Percentiles rank a stretch among this genome's conserved stretches.
Conservation (phyloP, 2,888 invertebrate species). For the Drosophila affinis region DNA sequence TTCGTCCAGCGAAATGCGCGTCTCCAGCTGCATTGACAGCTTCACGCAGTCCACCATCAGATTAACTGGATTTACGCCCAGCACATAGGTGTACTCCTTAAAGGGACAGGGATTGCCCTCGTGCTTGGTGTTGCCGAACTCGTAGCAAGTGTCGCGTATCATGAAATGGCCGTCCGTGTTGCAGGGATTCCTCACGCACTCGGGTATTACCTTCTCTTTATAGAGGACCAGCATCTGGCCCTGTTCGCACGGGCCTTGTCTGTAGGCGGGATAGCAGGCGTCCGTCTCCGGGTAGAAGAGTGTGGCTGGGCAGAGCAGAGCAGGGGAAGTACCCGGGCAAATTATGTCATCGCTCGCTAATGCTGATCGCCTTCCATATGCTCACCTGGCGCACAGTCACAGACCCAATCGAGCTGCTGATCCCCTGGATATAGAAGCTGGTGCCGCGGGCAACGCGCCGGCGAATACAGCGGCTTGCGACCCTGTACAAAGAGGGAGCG, state of each 20-base stretch:
- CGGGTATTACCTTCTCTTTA: slow-evolving; percentile 85
- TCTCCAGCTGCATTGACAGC: slow-evolving; percentile 68
- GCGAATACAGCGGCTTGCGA: slow-evolving; percentile 86
- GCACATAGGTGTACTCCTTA: slow-evolving; percentile 82
- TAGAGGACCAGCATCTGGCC: slow-evolving; percentile 86
- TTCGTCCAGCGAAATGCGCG: slow-evolving; percentile 78
- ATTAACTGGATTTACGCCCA: slow-evolving; percentile 87
- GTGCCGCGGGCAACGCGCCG: slow-evolving; percentile 86
- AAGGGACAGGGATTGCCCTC: slow-evolving; percentile 77
- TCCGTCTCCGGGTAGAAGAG: slow-evolving; percentile 86
- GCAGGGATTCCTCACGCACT: slow-evolving; percentile 87
- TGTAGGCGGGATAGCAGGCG: slow-evolving; percentile 87
- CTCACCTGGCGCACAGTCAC: slow-evolving; percentile 84
- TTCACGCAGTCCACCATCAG: slow-evolving; percentile 86
- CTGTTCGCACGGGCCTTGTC: slow-evolving; percentile 87
- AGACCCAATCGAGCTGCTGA: slow-evolving; percentile 87
- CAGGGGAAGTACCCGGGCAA: slow-evolving; percentile 22
- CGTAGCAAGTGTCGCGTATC: slow-evolving; percentile 78
- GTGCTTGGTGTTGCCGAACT: slow-evolving; percentile 71
- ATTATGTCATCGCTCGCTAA: slow-evolving; percentile 59
- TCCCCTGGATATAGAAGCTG: slow-evolving; percentile 89
- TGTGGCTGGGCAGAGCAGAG: slow-evolving; percentile 61
- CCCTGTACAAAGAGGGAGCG: slow-evolving; percentile 57
- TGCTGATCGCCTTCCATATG: slow-evolving; percentile 4
- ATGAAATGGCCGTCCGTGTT: slow-evolving; percentile 84